phyloP scores from a whole-genome alignment of 1,140 invertebrate genomes.

The Drosophila tani region DNA sequence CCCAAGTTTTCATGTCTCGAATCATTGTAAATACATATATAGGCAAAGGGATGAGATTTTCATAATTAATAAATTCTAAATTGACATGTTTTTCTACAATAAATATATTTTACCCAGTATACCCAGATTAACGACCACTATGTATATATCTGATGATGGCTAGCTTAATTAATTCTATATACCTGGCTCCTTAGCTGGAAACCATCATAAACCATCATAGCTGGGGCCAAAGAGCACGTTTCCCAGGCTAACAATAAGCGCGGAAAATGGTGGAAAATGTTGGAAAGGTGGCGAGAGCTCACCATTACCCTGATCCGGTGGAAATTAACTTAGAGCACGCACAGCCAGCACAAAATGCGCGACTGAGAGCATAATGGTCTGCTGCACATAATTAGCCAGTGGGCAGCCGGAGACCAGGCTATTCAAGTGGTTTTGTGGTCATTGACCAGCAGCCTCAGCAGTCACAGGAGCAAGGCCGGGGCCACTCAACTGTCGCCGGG shows the following conservation, averaged over 20 bases:
- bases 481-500: slow-evolving; percentile 42
- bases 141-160: neutral
- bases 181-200: neutral
- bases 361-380: slow-evolving; percentile 65
- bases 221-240: neutral
- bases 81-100: no score
- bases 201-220: neutral
- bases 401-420: slow-evolving; percentile 18
- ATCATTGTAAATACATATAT: no score
- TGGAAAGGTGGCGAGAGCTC: slow-evolving; percentile 48
- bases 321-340: slow-evolving; percentile 79
- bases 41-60: no score
- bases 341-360: slow-evolving; percentile 45
- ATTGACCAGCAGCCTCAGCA: slow-evolving; percentile 37
- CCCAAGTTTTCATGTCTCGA: no score
- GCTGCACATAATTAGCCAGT: slow-evolving; percentile 75
- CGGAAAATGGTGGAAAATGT: slow-evolving; percentile 31
- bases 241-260: slow-evolving; percentile 42
- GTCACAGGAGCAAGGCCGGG: slow-evolving; percentile 1
- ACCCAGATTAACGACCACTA: neutral
- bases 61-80: no score
- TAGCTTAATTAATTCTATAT: neutral
- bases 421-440: slow-evolving; percentile 63
- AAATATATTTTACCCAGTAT: neutral
- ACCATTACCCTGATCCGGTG: slow-evolving; percentile 56